These are phyloP conservation scores for Callipepla squamata DNA, from an alignment of 2,113 vertebrate species.

Conservation along the genomic window DNA sequence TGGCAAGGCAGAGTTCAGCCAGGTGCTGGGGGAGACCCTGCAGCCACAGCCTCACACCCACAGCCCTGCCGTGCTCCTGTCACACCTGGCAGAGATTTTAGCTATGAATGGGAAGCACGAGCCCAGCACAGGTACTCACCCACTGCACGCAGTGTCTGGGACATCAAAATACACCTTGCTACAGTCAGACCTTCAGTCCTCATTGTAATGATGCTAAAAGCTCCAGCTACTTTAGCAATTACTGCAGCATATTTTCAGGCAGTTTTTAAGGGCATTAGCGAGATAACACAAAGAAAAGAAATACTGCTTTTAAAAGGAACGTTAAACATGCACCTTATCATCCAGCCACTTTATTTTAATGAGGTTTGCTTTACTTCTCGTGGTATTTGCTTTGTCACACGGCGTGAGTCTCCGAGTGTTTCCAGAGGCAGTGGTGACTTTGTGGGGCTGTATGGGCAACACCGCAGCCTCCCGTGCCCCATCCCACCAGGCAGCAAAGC, in stretches of 20 bases:
- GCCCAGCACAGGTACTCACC: not conserved
- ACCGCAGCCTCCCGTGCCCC: not conserved
- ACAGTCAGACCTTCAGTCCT: not conserved
- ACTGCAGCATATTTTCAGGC: not conserved
- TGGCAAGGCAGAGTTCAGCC: not conserved
- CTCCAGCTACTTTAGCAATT: not conserved
- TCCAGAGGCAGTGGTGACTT: not conserved
- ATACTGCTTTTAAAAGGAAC: slow-evolving; percentile 25
- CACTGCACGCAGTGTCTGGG: not conserved
- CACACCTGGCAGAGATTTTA: not conserved
- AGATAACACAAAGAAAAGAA: slow-evolving; percentile 17
- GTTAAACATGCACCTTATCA: slow-evolving; percentile 27
- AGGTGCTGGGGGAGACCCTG: not conserved
- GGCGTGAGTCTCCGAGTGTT: not conserved
- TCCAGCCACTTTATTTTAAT: slow-evolving; percentile 57
- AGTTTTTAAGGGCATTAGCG: slow-evolving; percentile 27
- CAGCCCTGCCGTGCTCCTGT: not conserved
- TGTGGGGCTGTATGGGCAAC: not conserved
- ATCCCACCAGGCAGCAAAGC: not conserved
- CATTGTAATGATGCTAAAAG: not conserved
- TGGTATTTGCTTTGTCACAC: slow-evolving; percentile 43
- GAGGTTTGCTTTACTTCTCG: slow-evolving; percentile 50
- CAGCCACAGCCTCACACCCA: fast-evolving
- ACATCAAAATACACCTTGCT: not conserved
- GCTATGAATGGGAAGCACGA: not conserved